These are phyloP conservation scores for Micronycteris hirsuta DNA, from an alignment of 2,113 vertebrate genomes.

Conservation along the genomic window DNA sequence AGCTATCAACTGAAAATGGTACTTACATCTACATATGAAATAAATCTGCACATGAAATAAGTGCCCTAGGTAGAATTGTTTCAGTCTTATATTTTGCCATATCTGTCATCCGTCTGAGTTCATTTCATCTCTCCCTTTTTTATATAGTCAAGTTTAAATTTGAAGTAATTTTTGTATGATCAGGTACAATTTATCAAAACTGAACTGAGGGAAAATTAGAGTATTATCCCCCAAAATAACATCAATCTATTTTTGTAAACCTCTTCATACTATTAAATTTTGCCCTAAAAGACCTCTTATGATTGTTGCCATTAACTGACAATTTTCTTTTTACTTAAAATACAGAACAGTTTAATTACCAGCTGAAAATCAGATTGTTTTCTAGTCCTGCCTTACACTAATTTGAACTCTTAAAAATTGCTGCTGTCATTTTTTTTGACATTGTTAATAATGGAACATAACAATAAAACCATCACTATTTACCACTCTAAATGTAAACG, in stretches of 20 bases:
- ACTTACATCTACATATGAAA: slow-evolving; percentile 78
- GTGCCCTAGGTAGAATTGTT: slow-evolving; percentile 81
- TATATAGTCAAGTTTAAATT: slow-evolving; percentile 84
- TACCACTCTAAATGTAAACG: not conserved
- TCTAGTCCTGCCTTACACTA: slow-evolving; percentile 78
- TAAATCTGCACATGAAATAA: slow-evolving; percentile 80
- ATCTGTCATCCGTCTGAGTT: slow-evolving; percentile 81
- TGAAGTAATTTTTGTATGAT: slow-evolving; percentile 85
- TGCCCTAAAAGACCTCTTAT: slow-evolving; percentile 80
- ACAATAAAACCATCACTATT: slow-evolving; percentile 76
- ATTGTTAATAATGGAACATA: slow-evolving; percentile 74
- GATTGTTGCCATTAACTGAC: slow-evolving; percentile 83
- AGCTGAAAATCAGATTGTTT: slow-evolving; percentile 75
- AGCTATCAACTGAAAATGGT: slow-evolving; percentile 75
- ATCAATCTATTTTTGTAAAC: slow-evolving; percentile 86
- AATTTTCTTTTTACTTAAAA: slow-evolving; percentile 79
- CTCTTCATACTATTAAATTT: slow-evolving; percentile 83
- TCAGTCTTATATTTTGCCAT: slow-evolving; percentile 82
- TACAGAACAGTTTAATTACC: slow-evolving; percentile 82
- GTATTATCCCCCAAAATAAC: slow-evolving; percentile 82
- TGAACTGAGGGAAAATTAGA: slow-evolving; percentile 77
- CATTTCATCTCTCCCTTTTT: slow-evolving; percentile 83
- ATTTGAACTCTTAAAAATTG: slow-evolving; percentile 79
- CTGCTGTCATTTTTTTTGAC: slow-evolving; percentile 77
- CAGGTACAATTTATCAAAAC: slow-evolving; percentile 84